Base-by-base conservation (phyloP, 2,113 vertebrate species). In the Amblyopsis rosae region DNA sequence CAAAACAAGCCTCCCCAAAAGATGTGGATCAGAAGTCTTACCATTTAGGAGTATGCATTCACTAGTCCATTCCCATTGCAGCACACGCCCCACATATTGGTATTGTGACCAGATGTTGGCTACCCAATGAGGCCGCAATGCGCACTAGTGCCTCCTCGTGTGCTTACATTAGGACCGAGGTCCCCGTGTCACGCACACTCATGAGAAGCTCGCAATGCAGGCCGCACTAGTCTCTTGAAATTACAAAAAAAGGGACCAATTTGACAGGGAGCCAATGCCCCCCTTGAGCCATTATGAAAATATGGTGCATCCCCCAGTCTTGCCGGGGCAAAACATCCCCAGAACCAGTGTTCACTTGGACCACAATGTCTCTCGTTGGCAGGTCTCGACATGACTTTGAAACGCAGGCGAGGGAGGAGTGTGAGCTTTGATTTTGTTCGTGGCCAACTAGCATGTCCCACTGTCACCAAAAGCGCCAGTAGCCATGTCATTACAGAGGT, bases 381-480 rank as follows among this genome's bases (percentile, higher is more conserved):
- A 99, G 97, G 97, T 99, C 98, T 98, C 94, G 96, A 99, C 98
- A 99, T 99, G 97, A 99, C 96, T 96, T 95, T 93, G 95, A 91
- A 90, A 94, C 95, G 92, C 95, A 98, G 95, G 96, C 94, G 95
- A 96, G 93, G 95, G 96, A 98, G 97, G 97, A 98, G 95, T 95
- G 93, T 84, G 83, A 89, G 85, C 87, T 89, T 91, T 88, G 89
- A 92, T 90, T 90, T 86, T 89, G 83, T 78, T 83, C 86, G 89
- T 94, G 94, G 93, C 94, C 94, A 89, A 92, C 93, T 95, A 94
- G 92, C 88, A 95, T 94, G 94, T 94, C 82, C 89, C 88, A 91
- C 89, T 91, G 90, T 91, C 90, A 88, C 88, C 83, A 84, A 87
- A 85, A 82, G 88, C 87, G 88, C 81, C 87, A 90, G 90, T 89